Evolutionary conservation across 2,797 vertebrate species (phyloP).

Genomic region (Malacoctenus gilli): DNA sequence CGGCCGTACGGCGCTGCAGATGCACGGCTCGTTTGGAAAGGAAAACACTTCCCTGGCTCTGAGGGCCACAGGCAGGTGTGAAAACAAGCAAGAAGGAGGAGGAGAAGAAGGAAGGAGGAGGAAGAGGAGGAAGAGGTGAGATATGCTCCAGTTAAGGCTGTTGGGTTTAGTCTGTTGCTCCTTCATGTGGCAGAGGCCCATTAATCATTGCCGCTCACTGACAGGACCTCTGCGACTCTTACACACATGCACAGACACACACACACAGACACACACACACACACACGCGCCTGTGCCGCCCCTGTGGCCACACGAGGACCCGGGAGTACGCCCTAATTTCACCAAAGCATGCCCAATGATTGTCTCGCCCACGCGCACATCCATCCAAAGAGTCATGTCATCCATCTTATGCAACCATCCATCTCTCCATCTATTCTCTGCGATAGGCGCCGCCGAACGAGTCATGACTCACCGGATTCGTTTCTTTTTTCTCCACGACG

Average conservation of each 20-base stretch:
- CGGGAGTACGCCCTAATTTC: slow-evolving; percentile 48
- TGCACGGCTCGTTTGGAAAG: slow-evolving; percentile 35
- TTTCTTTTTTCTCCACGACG: slow-evolving; percentile 22
- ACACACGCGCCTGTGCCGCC: slow-evolving; percentile 35
- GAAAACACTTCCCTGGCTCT: slow-evolving; percentile 29
- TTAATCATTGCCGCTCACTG: slow-evolving; percentile 75
- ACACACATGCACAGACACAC: slow-evolving; percentile 26
- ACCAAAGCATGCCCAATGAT: slow-evolving; percentile 58
- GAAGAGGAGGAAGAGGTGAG: slow-evolving; percentile 50
- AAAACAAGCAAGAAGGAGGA: slow-evolving; percentile 61
- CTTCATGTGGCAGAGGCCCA: slow-evolving; percentile 66
- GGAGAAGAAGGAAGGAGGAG: slow-evolving; percentile 19
- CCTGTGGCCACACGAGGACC: slow-evolving; percentile 43
- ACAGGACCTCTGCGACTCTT: slow-evolving; percentile 55
- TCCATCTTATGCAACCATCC: slow-evolving; percentile 30
- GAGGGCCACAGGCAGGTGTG: slow-evolving; percentile 73
- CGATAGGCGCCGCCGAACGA: slow-evolving; percentile 32
- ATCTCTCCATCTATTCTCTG: slow-evolving; percentile 29
- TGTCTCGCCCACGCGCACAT: slow-evolving; percentile 30
- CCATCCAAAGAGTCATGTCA: slow-evolving; percentile 28
- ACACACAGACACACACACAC: slow-evolving; percentile 33
- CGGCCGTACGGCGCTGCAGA: slow-evolving; percentile 61
- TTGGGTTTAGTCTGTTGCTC: slow-evolving; percentile 55
- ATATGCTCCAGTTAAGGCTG: slow-evolving; percentile 51
- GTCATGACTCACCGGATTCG: slow-evolving; percentile 39